Conservation (phyloP, 2,113 vertebrate genomes). For the Megaleporinus macrocephalus region DNA sequence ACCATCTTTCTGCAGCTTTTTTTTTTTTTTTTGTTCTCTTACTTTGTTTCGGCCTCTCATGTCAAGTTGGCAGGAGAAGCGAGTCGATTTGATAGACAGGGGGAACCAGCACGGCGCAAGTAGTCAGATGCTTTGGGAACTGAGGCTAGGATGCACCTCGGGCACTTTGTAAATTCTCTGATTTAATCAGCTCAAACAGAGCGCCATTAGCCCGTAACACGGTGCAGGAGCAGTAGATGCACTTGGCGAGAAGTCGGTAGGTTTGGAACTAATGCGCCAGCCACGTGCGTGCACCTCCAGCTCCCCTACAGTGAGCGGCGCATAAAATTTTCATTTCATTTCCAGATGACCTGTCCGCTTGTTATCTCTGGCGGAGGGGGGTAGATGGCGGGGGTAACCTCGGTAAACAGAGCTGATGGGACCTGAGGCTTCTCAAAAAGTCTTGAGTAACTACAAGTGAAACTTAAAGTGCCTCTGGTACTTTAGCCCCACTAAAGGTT, state of each 20-base stretch:
- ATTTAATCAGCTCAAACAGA: conserved; percentile 27
- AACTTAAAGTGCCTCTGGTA: conserved; percentile 32
- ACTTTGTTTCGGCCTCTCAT: neutral
- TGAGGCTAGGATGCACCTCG: neutral
- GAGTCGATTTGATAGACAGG: neutral
- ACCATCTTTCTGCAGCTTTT: neutral
- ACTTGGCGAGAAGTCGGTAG: neutral
- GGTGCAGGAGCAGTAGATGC: neutral
- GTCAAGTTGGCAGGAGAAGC: neutral
- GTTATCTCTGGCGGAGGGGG: neutral
- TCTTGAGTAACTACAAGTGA: conserved; percentile 41
- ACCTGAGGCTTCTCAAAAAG: conserved; percentile 24
- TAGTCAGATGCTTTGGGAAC: neutral
- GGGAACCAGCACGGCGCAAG: neutral
- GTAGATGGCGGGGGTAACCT: neutral
- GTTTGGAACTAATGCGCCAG: conserved; percentile 22
- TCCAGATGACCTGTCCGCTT: conserved; percentile 38
- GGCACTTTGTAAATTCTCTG: conserved; percentile 5
- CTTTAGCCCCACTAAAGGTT: neutral
- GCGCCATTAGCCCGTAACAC: conserved; percentile 38
- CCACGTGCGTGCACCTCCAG: conserved; percentile 2
- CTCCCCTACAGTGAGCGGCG: neutral
- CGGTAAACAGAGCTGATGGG: conserved; percentile 31
- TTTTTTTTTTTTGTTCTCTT: neutral
- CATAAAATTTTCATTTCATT: conserved; percentile 49